phyloP scores from a whole-genome alignment of 2,113 vertebrate genomes.

The Rana temporaria region DNA sequence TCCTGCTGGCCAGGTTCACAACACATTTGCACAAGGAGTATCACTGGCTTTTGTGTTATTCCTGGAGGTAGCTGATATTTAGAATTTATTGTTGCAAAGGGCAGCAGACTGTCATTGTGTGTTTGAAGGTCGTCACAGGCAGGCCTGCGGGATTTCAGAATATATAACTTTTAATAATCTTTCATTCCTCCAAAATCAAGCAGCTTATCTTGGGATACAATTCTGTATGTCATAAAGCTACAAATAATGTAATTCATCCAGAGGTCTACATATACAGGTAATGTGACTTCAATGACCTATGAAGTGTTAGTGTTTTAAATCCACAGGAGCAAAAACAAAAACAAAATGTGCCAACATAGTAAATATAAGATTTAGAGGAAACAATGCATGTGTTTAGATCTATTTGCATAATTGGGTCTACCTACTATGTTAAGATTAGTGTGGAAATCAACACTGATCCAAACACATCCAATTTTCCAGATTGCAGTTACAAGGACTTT shows the following conservation, averaged over 20 bases:
- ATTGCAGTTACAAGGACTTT: too few species aligned
- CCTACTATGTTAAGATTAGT: too few species aligned
- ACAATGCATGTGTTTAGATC: too few species aligned
- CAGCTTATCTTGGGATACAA: constrained; percentile 21
- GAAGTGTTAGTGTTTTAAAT: background rate
- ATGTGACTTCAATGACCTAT: background rate
- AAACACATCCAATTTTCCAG: too few species aligned
- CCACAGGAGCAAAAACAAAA: too few species aligned
- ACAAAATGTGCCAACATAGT: too few species aligned
- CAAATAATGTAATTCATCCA: background rate
- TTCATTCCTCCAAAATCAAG: background rate
- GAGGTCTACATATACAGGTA: background rate
- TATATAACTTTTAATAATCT: constrained; percentile 23
- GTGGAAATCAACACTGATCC: too few species aligned
- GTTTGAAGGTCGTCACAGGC: constrained; percentile 36
- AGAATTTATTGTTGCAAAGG: constrained; percentile 32
- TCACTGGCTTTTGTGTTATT: background rate
- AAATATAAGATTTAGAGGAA: too few species aligned
- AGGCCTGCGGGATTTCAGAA: constrained; percentile 26
- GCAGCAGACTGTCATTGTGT: constrained; percentile 20
- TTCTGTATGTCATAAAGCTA: constrained; percentile 17
- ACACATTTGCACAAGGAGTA: background rate
- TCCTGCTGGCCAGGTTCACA: background rate
- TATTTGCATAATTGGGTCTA: too few species aligned
- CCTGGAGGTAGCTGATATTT: constrained; percentile 22